Percentiles rank a stretch among this genome's conserved stretches.
phyloP scores from a whole-genome alignment of 53 echinoderm and acorn worm genomes.

The Pentamera pediparva region DNA sequence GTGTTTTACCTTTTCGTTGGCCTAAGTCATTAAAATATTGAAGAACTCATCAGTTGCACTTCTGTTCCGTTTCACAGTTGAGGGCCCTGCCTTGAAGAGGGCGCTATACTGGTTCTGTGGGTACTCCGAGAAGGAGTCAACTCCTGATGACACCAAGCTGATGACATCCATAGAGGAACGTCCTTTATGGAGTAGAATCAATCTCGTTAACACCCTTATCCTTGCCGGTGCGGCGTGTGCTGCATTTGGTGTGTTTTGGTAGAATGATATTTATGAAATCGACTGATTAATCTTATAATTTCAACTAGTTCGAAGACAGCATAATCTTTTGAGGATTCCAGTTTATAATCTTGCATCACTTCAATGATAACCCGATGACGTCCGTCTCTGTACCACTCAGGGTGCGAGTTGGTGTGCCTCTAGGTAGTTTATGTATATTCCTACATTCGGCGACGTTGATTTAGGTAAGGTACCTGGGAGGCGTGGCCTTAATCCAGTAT shows the following conservation, averaged over 20 bases:
- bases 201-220: slow-evolving; percentile 56
- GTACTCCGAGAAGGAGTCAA: slow-evolving; percentile 39
- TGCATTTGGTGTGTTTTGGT: slow-evolving; percentile 13
- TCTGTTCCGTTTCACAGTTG: not conserved
- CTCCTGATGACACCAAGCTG: slow-evolving; percentile 51
- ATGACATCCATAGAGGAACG: slow-evolving; percentile 63
- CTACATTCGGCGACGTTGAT: too few species aligned
- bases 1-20: not conserved
- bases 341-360: too few species aligned
- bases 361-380: too few species aligned
- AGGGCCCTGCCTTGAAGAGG: slow-evolving; percentile 53
- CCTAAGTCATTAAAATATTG: not conserved
- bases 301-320: too few species aligned
- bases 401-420: too few species aligned
- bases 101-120: slow-evolving; percentile 75
- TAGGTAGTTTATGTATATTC: too few species aligned
- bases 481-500: too few species aligned
- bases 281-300: too few species aligned
- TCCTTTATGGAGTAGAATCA: slow-evolving; percentile 57
- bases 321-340: too few species aligned
- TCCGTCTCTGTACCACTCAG: too few species aligned
- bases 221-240: slow-evolving; percentile 35
- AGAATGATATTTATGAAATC: too few species aligned
- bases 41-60: not conserved
- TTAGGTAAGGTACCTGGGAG: too few species aligned